Conservation (phyloP, 2,797 vertebrate species). For the Graptemys geographica region DNA sequence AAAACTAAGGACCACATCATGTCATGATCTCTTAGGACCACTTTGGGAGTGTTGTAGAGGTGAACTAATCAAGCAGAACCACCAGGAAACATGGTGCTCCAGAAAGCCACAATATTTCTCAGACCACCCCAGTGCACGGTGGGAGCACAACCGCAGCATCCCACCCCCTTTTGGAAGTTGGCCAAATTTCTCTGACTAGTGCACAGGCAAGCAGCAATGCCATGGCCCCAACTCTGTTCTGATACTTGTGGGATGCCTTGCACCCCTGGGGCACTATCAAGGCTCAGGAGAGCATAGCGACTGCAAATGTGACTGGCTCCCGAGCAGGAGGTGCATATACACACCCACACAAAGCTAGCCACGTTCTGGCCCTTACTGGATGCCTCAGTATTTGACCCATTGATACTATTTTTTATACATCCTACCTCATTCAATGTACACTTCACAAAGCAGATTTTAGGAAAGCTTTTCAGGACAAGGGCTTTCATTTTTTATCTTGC, state of each 20-base stretch:
- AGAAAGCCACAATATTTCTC: neutral
- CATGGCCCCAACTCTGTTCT: neutral
- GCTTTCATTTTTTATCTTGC: no score
- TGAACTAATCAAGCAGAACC: neutral
- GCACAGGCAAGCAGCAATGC: neutral
- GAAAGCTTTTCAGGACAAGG: no score
- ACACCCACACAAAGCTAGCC: no score
- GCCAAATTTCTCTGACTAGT: neutral
- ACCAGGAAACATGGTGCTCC: neutral
- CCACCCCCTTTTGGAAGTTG: neutral
- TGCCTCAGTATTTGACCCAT: no score
- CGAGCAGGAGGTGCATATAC: neutral
- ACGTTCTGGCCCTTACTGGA: no score
- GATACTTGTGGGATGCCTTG: neutral
- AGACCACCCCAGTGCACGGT: neutral
- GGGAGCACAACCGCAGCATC: neutral
- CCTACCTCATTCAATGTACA: no score
- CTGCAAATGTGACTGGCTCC: fast-evolving
- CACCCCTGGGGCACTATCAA: neutral
- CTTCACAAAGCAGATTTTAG: no score
- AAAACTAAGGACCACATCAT: neutral
- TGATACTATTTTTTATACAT: no score
- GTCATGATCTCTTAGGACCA: neutral
- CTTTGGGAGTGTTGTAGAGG: neutral
- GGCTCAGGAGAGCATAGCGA: neutral